These are phyloP conservation scores for Streblospio benedicti DNA, from an alignment of 1,140 invertebrate genomes.

Conservation along the genomic window DNA sequence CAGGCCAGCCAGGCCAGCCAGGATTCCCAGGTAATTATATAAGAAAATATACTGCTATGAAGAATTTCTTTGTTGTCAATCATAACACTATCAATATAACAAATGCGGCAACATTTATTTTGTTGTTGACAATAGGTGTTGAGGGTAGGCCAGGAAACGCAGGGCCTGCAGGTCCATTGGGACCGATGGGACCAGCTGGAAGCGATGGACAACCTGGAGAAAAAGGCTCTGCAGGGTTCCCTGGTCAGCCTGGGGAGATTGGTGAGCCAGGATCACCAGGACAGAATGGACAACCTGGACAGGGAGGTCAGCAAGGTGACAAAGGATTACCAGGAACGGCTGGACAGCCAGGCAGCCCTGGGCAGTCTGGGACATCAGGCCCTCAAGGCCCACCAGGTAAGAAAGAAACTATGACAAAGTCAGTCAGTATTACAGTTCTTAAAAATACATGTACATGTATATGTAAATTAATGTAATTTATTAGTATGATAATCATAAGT, in stretches of 20 bases:
- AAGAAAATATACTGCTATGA: too few relatives aligned
- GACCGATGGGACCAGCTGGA: not conserved
- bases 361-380: conserved; percentile 6
- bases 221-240: conserved; percentile 7
- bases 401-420: not conserved
- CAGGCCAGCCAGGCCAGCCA: too few relatives aligned
- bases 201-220: conserved; percentile 2
- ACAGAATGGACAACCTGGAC: conserved; percentile 9
- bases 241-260: conserved; percentile 11
- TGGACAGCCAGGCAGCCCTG: conserved; percentile 11
- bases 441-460: not conserved
- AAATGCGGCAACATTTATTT: not conserved
- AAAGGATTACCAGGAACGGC: conserved; percentile 9
- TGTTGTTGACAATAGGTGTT: not conserved
- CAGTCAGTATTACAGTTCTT: not conserved
- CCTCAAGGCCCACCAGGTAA: not conserved
- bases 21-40: too few relatives aligned
- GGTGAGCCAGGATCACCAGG: conserved; percentile 17
- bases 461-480: too few relatives aligned
- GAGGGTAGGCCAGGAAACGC: not conserved
- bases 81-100: not conserved
- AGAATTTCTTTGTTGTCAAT: not conserved
- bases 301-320: conserved; percentile 3
- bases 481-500: too few relatives aligned
- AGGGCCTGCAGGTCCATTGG: not conserved